A percentile compares a stretch with the other conserved stretches of the same genome.
Conservation (phyloP, 2,888 invertebrate species). For the Oligia fasciuncula region DNA sequence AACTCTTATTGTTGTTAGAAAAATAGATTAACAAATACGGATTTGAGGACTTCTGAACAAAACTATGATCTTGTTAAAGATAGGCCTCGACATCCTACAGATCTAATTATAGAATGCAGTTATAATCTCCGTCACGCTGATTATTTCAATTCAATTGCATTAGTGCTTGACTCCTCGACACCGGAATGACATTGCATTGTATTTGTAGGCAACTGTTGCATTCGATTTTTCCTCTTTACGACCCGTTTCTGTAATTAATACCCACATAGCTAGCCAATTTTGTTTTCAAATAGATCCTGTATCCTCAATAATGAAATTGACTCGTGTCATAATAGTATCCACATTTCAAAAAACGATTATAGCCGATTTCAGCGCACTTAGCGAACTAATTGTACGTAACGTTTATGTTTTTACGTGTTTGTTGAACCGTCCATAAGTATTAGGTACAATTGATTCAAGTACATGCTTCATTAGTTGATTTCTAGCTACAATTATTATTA, state of each 20-base stretch:
- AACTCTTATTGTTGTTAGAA: conserved; percentile 76
- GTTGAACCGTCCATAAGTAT: conserved; percentile 47
- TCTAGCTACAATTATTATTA: conserved; percentile 53
- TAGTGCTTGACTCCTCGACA: conserved; percentile 24
- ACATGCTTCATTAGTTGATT: conserved; percentile 58
- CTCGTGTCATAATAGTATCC: conserved; percentile 25
- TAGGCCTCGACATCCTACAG: conserved; percentile 13
- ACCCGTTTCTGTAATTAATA: conserved; percentile 9
- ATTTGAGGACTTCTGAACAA: conserved; percentile 13
- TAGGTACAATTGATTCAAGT: conserved; percentile 49
- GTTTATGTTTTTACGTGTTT: conserved; percentile 48
- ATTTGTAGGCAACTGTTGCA: conserved; percentile 15
- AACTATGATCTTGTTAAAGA: conserved; percentile 21
- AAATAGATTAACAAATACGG: conserved; percentile 30
- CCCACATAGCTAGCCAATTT: conserved; percentile 24
- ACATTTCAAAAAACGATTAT: conserved; percentile 49
- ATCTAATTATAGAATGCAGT: conserved; percentile 16
- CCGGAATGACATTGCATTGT: conserved; percentile 60
- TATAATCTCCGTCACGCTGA: conserved; percentile 15
- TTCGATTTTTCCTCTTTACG: conserved; percentile 38
- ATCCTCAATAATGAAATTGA: conserved; percentile 59
- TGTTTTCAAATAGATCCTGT: conserved; percentile 47
- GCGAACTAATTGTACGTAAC: conserved; percentile 48
- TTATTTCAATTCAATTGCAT: conserved; percentile 16
- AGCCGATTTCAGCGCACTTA: conserved; percentile 44